phyloP scores from a whole-genome alignment of 2,113 vertebrate genomes.

The Saguinus midas region DNA sequence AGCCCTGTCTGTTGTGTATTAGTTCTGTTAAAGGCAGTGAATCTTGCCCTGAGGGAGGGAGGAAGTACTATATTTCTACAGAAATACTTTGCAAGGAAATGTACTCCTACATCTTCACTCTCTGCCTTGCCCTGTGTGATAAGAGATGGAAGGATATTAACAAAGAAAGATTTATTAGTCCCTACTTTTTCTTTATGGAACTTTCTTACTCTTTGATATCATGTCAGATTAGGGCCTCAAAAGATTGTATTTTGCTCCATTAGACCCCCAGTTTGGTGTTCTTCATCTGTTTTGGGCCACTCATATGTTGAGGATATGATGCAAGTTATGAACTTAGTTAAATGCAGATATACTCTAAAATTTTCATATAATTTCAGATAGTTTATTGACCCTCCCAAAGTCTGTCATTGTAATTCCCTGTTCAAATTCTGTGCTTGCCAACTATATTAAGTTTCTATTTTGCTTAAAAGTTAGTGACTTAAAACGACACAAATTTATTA shows the following conservation, averaged over 20 bases:
- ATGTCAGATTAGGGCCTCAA: not conserved
- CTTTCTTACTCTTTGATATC: not conserved
- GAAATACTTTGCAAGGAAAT: not conserved
- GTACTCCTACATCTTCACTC: not conserved
- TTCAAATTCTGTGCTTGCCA: not conserved
- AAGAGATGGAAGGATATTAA: slow-evolving; percentile 10
- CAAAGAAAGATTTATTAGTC: slow-evolving; percentile 13
- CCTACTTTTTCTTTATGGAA: not conserved
- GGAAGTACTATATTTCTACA: not conserved
- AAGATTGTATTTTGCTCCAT: not conserved
- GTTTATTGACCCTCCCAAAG: not conserved
- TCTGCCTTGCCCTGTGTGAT: not conserved
- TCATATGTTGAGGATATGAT: not conserved
- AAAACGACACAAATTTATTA: not conserved
- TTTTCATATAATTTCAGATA: slow-evolving; percentile 5
- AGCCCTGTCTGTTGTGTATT: not conserved
- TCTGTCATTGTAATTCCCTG: not conserved
- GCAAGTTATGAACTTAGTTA: slow-evolving; percentile 3
- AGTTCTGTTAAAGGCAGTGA: not conserved
- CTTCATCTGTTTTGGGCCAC: not conserved
- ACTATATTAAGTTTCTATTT: not conserved
- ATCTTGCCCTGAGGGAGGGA: not conserved
- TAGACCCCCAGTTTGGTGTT: not conserved
- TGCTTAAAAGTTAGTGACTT: not conserved
- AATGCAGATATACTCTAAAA: not conserved